Evolutionary conservation across 2,113 vertebrate species (phyloP).

Genomic region (Anhinga rufa): DNA sequence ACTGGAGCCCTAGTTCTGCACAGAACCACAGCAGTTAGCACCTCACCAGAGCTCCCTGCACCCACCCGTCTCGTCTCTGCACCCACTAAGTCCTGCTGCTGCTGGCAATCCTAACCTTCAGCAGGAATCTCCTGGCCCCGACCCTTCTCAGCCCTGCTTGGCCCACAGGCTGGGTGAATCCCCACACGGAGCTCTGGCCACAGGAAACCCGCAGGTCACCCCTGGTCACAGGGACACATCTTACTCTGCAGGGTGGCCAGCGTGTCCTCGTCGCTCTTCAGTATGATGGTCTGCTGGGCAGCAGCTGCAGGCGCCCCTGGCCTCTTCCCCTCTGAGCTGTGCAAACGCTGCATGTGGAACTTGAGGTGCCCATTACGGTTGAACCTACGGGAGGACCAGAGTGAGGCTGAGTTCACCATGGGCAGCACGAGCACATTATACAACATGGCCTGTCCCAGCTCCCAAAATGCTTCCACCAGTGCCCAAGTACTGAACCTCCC

Average conservation of each 20-base stretch:
- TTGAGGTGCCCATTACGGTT: slow-evolving; percentile 96
- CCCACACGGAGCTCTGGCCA: rapidly evolving
- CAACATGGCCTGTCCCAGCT: neutral
- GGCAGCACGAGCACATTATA: neutral
- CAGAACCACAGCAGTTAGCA: neutral
- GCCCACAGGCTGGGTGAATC: neutral
- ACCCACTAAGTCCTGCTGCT: rapidly evolving
- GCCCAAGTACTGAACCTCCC: neutral
- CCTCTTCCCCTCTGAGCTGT: slow-evolving; percentile 81
- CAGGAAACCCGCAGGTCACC: neutral
- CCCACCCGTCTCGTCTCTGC: no score
- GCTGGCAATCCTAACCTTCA: neutral
- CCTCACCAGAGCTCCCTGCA: rapidly evolving
- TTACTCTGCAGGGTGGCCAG: slow-evolving; percentile 88
- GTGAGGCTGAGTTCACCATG: rapidly evolving
- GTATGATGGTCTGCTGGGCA: slow-evolving; percentile 82
- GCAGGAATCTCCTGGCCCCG: neutral
- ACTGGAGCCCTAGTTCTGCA: rapidly evolving
- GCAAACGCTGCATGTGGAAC: slow-evolving; percentile 95
- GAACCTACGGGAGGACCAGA: slow-evolving; percentile 73
- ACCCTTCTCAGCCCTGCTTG: neutral
- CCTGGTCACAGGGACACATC: neutral
- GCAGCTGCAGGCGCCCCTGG: neutral
- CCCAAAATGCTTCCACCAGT: rapidly evolving
- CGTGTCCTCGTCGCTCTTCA: slow-evolving; percentile 88